phyloP scores from a whole-genome alignment of 2,888 invertebrate genomes.

The Cinara cedri region DNA sequence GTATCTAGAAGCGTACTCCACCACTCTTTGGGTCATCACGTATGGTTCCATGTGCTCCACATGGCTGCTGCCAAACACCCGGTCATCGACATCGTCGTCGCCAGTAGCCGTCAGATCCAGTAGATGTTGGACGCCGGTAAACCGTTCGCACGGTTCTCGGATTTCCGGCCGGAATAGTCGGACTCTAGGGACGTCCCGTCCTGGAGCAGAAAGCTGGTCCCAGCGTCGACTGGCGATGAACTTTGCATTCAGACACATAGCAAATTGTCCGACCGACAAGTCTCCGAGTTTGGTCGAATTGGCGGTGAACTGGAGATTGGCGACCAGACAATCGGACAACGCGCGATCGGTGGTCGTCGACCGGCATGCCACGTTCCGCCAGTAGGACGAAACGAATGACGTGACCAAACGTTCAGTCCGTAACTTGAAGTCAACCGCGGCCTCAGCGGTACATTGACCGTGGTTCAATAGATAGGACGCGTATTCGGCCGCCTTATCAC shows the following conservation, averaged over 20 bases:
- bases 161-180: slow-evolving; percentile 10
- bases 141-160: neutral
- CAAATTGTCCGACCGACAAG: slow-evolving; percentile 12
- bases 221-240: slow-evolving; percentile 13
- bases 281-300: neutral
- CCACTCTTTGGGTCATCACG: slow-evolving; percentile 27
- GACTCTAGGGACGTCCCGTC: too few species aligned
- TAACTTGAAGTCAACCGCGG: neutral
- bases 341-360: neutral
- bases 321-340: neutral
- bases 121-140: neutral
- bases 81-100: neutral
- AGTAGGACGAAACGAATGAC: neutral
- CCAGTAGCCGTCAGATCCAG: neutral
- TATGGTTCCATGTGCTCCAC: slow-evolving; percentile 31
- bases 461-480: neutral
- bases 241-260: slow-evolving; percentile 7
- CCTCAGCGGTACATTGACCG: neutral
- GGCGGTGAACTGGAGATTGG: neutral
- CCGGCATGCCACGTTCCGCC: neutral
- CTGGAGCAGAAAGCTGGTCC: neutral
- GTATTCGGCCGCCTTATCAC: slow-evolving; percentile 3
- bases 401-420: neutral
- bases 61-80: neutral
- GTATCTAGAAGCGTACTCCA: slow-evolving; percentile 7